Conservation (phyloP, 2,888 invertebrate species). For the Euplexia lucipara region DNA sequence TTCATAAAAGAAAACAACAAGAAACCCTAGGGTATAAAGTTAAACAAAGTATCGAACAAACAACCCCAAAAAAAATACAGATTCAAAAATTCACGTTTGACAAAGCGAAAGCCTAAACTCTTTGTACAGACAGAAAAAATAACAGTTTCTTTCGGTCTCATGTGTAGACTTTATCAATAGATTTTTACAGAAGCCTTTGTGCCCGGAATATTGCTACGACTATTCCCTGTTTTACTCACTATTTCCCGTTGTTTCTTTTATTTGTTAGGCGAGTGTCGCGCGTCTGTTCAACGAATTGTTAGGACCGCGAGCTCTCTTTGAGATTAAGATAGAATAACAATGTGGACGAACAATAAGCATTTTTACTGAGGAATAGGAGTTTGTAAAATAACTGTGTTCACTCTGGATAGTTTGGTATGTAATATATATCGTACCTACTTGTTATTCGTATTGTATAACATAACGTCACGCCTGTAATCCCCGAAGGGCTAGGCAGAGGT, state of each 20-base stretch:
- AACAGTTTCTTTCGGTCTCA: slow-evolving; percentile 18
- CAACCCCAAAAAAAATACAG: background rate
- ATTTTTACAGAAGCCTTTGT: slow-evolving; percentile 48
- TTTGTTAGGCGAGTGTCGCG: slow-evolving; percentile 23
- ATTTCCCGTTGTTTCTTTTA: slow-evolving; percentile 25
- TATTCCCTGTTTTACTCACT: slow-evolving; percentile 27
- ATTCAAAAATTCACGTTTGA: slow-evolving; percentile 14
- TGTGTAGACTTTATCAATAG: slow-evolving; percentile 50
- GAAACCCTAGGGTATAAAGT: background rate
- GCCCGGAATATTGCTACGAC: slow-evolving; percentile 32
- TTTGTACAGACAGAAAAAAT: background rate
- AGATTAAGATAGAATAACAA: slow-evolving; percentile 33
- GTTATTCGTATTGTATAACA: too few species aligned
- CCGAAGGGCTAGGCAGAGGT: too few species aligned
- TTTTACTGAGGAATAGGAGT: slow-evolving; percentile 1
- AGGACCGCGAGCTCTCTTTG: slow-evolving; percentile 22
- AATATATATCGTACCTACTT: too few species aligned
- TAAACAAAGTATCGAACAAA: background rate
- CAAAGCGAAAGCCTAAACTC: background rate
- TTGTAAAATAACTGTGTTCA: slow-evolving; percentile 1
- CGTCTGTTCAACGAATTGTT: slow-evolving; percentile 25
- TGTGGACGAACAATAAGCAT: slow-evolving; percentile 17
- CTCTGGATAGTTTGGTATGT: too few species aligned
- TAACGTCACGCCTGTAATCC: too few species aligned
- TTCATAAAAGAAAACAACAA: background rate